Base-by-base conservation (phyloP, 2,113 vertebrate genomes). In the Podilymbus podiceps region DNA sequence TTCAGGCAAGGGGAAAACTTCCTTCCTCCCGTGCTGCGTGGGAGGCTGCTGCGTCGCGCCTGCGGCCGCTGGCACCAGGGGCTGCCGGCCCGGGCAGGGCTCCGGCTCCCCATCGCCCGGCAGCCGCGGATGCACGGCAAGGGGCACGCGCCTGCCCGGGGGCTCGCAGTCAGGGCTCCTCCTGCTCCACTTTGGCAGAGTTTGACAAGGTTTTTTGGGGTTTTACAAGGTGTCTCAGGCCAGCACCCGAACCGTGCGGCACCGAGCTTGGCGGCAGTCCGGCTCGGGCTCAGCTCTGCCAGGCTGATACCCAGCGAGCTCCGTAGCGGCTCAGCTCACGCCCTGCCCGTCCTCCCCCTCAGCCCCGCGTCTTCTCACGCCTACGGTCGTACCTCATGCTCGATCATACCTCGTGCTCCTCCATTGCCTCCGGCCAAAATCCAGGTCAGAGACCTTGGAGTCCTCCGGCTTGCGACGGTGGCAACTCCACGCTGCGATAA, bases 241-340 rank as follows among this genome's bases (percentile, higher is more conserved):
- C 50, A 15, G 50, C 24, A 15, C 27, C 56, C 6, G 0, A 13
- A 38, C 22, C 2, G 1, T 1, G 42, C 1, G 42, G 47, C 25
- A 19, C 31, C 3, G 7, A n/a, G 19, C 30, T 59, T 25, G 3
- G 2, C 7, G 38, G 4, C 10, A 15, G 49, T 19, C 31, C 12
- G 42, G 7, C 21, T 5, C 4, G 11, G 6, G 33, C 28, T 38
- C 16, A 15, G 52, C 42, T 38, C 52, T 6, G 42, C 42, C 38
- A 20, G 35, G 55, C 10, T 40, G 55, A 2, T 25, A 11, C 25
- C n/a, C 4, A 8, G 25, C 6, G 47, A 13, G 56, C 58, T 52
- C 80, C 1, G 30, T 2, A 12, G 15, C 31, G 5, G 49, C 30
- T 22, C 23, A 12, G 21, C 53, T 11, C 35, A 30, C 35, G 16